Evolutionary conservation across 2,888 invertebrate genomes (phyloP), one percentile per base, ranked within the genome.

Genomic region (Pandemis heparana): DNA sequence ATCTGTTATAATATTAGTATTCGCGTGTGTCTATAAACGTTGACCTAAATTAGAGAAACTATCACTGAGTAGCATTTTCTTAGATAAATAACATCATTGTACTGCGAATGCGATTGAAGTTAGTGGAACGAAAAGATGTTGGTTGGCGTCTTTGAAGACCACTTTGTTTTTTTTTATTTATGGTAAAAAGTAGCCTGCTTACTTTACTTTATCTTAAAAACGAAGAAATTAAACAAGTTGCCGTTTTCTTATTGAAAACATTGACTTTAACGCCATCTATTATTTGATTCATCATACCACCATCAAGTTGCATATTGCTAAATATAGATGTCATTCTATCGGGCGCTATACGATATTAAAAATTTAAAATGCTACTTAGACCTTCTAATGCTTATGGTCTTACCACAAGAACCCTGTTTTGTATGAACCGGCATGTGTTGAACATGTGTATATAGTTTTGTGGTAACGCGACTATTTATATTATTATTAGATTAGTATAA

Each of bases 131-230:
- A 39, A 68, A 56, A 53, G 62, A 63, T 68, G 56, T 68, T 67
- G 61, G 66, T 71, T 72, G 72, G 72, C 53, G 67, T 72, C 62
- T 41, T 67, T 62, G 67, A 16, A 18, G n/a, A 66, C 10, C 66
- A 51, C 41, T 60, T n/a, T 39, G 2, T 0, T 38, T 39, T n/a
- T 48, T 48, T n/a, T n/a, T 48, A 48, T n/a, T 48, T n/a, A 48
- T 14, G 51, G 4, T 51, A 6, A 16, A 16, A n/a, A 51, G 16
- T n/a, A 48, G 10, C 23, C 41, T 41, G 46, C 12, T 46, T 46
- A 32, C 12, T 10, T 10, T 46, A 46, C 5, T 41, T 8, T 8
- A 14, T 46, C 12, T 41, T 9, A 43, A 43, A 12, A 10, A 6
- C n/a, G 6, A 48, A 53, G 7, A 6, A 8, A 16, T 6, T 51